Evolutionary conservation across 2,888 invertebrate species (phyloP).

Genomic region (Cetonia aurata): DNA sequence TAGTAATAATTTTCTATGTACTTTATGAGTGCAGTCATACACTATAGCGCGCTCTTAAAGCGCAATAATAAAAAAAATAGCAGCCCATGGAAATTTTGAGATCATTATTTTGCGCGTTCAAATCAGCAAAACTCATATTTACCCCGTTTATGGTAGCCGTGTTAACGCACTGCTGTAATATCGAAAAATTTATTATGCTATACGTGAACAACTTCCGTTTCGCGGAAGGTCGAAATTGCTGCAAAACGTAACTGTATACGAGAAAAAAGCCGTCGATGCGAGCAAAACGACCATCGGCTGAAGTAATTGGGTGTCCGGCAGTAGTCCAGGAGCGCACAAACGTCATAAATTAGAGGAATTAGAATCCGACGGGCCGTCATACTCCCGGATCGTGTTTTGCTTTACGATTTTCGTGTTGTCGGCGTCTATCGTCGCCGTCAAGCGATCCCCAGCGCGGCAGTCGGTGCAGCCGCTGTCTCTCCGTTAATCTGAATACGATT

Average conservation of each 20-base stretch:
- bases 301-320: conserved; percentile 33
- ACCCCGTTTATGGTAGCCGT: background rate
- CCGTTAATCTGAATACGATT: conserved; percentile 29
- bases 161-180: conserved; percentile 12
- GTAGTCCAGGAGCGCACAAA: conserved; percentile 28
- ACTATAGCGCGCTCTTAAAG: too few relatives aligned
- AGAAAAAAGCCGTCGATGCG: conserved; percentile 28
- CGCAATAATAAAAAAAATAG: too few relatives aligned
- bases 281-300: conserved; percentile 9
- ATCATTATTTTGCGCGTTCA: background rate
- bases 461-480: conserved; percentile 13
- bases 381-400: conserved; percentile 23
- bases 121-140: too few relatives aligned
- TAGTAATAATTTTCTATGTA: too few relatives aligned
- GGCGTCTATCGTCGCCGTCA: background rate
- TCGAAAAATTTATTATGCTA: conserved; percentile 24
- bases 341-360: conserved; percentile 40
- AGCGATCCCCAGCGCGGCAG: conserved; percentile 12
- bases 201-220: background rate
- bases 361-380: conserved; percentile 6
- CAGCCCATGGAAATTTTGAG: background rate
- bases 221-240: background rate
- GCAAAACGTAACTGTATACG: conserved; percentile 2
- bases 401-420: conserved; percentile 31
- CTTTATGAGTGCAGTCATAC: too few relatives aligned